Conservation (phyloP, 2,113 vertebrate genomes). For the Microcebus murinus region DNA sequence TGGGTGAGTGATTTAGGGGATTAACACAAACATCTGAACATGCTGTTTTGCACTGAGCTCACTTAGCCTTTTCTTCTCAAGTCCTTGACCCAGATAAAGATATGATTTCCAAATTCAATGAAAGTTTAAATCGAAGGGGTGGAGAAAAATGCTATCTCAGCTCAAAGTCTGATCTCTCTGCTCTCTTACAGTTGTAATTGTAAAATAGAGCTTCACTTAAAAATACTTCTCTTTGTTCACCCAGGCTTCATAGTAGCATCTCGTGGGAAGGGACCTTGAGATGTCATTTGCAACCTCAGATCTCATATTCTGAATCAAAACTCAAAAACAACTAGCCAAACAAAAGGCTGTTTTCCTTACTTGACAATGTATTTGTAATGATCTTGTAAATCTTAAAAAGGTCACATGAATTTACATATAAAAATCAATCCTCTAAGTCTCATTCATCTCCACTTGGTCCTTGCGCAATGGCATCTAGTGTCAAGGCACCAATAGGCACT, state of each 20-base stretch:
- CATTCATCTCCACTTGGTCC: background rate
- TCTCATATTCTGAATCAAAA: background rate
- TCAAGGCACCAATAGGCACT: background rate
- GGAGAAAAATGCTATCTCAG: conserved; percentile 58
- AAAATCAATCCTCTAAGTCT: background rate
- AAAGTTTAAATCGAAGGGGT: conserved; percentile 42
- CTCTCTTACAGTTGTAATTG: conserved; percentile 39
- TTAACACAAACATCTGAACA: conserved; percentile 48
- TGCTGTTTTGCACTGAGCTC: conserved; percentile 42
- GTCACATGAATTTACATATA: background rate
- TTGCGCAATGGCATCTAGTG: background rate
- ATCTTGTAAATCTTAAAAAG: background rate
- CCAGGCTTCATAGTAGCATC: background rate
- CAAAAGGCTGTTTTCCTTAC: background rate
- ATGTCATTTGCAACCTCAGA: background rate
- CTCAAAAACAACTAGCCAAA: background rate
- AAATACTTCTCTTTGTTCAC: background rate
- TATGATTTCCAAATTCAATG: conserved; percentile 73
- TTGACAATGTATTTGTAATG: background rate
- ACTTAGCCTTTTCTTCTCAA: conserved; percentile 52
- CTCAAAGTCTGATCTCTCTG: conserved; percentile 56
- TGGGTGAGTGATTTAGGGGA: conserved; percentile 19
- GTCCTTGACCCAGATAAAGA: conserved; percentile 75
- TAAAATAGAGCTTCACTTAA: conserved; percentile 33
- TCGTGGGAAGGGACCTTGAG: background rate